phyloP scores from a whole-genome alignment of 2,113 vertebrate genomes.

The Piaya cayana region DNA sequence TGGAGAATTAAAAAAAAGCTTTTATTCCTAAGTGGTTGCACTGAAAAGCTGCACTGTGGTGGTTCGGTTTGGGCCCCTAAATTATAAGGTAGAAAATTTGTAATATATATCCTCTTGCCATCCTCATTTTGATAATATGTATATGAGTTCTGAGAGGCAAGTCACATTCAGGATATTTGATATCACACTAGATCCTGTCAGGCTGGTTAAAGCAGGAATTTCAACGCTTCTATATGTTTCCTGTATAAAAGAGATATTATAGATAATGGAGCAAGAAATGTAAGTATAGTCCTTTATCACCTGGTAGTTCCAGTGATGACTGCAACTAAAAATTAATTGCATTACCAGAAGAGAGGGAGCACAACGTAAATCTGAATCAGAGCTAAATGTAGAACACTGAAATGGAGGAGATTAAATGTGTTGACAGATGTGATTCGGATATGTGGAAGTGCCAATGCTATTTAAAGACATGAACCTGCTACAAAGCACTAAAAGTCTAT shows the following conservation, averaged over 20 bases:
- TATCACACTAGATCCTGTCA: background rate
- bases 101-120: background rate
- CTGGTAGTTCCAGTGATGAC: background rate
- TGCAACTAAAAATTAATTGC: background rate
- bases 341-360: background rate
- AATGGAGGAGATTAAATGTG: background rate
- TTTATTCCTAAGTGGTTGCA: background rate
- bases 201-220: background rate
- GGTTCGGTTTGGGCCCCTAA: background rate
- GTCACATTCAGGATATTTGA: background rate
- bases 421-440: background rate
- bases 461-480: background rate
- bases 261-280: background rate
- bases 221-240: background rate
- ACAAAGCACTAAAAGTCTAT: background rate
- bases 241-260: background rate
- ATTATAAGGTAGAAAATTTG: background rate
- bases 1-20: background rate
- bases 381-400: background rate
- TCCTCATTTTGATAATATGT: background rate
- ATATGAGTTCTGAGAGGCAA: background rate
- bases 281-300: background rate
- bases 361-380: background rate
- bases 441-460: background rate
- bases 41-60: background rate